Conservation (phyloP, 2,797 vertebrate species). For the Caiman crocodilus region DNA sequence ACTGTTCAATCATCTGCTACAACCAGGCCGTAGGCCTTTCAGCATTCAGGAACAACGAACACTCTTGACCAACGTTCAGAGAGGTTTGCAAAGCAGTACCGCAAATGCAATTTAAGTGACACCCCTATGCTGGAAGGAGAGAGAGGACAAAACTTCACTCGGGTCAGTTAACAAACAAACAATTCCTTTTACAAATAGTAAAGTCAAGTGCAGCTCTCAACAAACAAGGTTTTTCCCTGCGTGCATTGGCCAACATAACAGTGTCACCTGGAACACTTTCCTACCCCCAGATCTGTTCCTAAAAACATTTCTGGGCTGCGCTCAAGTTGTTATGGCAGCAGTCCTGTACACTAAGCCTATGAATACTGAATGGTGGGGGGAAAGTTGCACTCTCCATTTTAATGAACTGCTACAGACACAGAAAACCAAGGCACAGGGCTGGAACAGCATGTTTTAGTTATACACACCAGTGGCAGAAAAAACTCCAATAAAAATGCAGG, state of each 20-base stretch:
- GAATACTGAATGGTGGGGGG: too few species aligned
- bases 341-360: background rate
- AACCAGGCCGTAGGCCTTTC: background rate
- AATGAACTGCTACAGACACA: too few species aligned
- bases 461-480: background rate
- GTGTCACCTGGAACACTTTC: background rate
- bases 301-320: background rate
- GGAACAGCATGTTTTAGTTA: background rate
- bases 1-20: rapidly evolving
- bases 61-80: background rate
- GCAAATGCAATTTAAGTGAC: background rate
- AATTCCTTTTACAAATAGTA: rapidly evolving
- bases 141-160: background rate
- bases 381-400: too few species aligned
- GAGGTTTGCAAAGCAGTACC: background rate
- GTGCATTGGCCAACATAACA: background rate
- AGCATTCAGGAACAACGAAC: background rate
- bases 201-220: background rate
- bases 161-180: background rate
- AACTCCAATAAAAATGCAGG: rapidly evolving
- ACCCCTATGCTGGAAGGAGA: background rate
- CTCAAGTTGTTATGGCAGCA: background rate
- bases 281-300: background rate
- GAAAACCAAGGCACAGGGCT: background rate
- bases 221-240: background rate